Percentiles rank a stretch among this genome's conserved stretches.
Conservation (phyloP, 2,113 vertebrate species). For the Corythornis vintsioides region DNA sequence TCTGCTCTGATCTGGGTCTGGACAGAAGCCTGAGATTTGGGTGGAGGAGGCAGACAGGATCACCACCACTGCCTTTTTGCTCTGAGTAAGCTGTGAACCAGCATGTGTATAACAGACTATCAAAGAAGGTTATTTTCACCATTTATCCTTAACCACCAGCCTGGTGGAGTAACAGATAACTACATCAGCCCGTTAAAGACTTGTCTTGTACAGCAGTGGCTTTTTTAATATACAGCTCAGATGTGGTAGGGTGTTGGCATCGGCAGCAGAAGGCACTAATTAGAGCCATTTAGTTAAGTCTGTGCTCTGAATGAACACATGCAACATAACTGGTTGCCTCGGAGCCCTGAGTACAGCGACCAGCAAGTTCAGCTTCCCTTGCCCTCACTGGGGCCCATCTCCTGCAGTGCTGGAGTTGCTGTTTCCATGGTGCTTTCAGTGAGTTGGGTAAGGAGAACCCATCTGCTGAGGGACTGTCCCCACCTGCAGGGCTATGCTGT, state of each 20-base stretch:
- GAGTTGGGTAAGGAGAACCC: neutral
- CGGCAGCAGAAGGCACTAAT: neutral
- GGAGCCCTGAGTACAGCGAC: neutral
- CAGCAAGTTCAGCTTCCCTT: neutral
- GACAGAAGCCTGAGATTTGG: neutral
- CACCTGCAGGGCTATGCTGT: neutral
- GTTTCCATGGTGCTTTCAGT: neutral
- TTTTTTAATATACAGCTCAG: neutral
- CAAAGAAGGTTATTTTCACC: neutral
- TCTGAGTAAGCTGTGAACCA: neutral
- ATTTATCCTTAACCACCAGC: neutral
- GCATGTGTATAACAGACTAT: neutral
- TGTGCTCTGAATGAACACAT: neutral
- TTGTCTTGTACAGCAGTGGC: neutral
- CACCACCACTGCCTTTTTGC: neutral
- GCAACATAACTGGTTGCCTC: neutral
- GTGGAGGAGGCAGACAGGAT: neutral
- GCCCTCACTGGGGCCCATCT: neutral
- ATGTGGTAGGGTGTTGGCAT: slow-evolving; percentile 8
- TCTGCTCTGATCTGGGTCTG: neutral
- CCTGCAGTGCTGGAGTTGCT: neutral
- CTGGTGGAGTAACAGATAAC: neutral
- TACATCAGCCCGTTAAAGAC: slow-evolving; percentile 11
- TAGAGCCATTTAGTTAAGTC: neutral
- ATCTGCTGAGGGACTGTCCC: neutral